Percentiles rank a stretch among this genome's conserved stretches.
Conservation (phyloP, 2,113 vertebrate species). For the Heterotis niloticus region DNA sequence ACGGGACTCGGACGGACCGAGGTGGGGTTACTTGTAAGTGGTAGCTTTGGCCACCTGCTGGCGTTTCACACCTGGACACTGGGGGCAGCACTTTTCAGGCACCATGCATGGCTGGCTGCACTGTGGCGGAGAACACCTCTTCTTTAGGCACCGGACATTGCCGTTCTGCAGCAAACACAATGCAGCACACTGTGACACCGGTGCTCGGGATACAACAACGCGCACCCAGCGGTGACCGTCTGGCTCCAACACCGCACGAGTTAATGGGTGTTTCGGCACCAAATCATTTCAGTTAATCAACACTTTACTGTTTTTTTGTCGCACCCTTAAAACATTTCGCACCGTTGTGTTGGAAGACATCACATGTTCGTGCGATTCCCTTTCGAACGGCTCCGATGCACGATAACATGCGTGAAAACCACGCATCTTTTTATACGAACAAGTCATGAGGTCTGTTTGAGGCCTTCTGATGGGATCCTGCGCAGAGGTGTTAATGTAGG, state of each 20-base stretch:
- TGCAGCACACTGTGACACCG: background rate
- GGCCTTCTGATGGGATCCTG: slow-evolving; percentile 24
- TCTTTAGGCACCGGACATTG: slow-evolving; percentile 73
- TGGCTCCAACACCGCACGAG: no score
- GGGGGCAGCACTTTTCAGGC: slow-evolving; percentile 71
- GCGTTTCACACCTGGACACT: slow-evolving; percentile 68
- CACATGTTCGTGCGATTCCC: background rate
- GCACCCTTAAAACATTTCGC: no score
- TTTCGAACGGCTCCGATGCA: background rate
- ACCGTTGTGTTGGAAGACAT: background rate
- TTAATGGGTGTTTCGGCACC: no score
- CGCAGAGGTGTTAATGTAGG: background rate
- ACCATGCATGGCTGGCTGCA: slow-evolving; percentile 60
- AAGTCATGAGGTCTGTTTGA: slow-evolving; percentile 8
- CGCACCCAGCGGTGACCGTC: no score
- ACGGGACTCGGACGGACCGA: no score
- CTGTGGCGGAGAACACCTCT: slow-evolving; percentile 60
- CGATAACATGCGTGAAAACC: background rate
- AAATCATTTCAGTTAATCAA: no score
- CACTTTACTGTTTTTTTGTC: no score
- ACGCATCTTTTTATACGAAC: slow-evolving; percentile 3
- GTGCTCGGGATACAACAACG: no score
- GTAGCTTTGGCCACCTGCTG: background rate
- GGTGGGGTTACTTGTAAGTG: background rate
- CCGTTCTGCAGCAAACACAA: slow-evolving; percentile 64